phyloP scores from a whole-genome alignment of 2,113 vertebrate species.

The Heterocephalus glaber region DNA sequence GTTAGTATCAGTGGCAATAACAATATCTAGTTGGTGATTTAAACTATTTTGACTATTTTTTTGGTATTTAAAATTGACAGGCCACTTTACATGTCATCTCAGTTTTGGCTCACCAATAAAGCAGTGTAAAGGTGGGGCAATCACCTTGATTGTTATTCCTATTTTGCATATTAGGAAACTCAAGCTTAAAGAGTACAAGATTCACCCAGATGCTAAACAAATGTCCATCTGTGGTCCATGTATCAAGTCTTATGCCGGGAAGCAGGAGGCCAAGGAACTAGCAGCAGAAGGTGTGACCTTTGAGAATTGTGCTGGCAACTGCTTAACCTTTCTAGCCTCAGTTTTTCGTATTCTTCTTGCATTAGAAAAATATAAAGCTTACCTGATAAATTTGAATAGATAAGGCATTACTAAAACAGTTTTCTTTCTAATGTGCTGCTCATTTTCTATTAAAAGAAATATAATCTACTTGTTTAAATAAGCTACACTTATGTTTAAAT shows the following conservation, averaged over 20 bases:
- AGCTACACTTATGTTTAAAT: slow-evolving; percentile 33
- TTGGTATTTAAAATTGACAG: background rate
- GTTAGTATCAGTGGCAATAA: background rate
- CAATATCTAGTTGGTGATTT: background rate
- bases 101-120: background rate
- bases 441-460: background rate
- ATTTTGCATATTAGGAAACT: background rate
- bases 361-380: background rate
- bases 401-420: background rate
- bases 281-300: background rate
- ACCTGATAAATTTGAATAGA: slow-evolving; percentile 5
- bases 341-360: background rate
- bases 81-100: background rate
- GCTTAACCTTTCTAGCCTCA: background rate
- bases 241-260: background rate
- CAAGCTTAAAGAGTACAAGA: background rate
- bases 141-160: background rate
- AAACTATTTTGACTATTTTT: background rate
- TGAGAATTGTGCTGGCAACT: background rate
- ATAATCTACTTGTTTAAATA: slow-evolving; percentile 32
- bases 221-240: background rate
- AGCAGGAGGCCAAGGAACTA: background rate
- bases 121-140: background rate
- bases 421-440: slow-evolving; percentile 25
- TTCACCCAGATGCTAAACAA: background rate